Base-by-base conservation (phyloP, 2,113 vertebrate genomes). In the Ardeotis arabs region DNA sequence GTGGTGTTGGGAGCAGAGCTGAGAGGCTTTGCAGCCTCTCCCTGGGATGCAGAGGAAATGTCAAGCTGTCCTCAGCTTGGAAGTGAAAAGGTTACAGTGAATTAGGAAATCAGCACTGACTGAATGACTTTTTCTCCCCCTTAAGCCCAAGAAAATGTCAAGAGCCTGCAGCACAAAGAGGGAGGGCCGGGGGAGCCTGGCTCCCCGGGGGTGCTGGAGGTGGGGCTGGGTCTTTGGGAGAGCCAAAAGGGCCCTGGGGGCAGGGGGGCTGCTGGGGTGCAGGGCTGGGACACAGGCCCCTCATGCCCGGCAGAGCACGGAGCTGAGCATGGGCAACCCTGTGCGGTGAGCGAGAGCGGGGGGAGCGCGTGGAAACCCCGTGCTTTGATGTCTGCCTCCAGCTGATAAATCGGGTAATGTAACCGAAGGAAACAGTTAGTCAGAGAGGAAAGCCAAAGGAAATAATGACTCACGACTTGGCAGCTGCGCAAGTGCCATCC, bases 21-120 rank as follows among this genome's bases (percentile, higher is more conserved):
- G 78, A 73, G 76, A 72, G 35, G 82, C 59, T 88, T 49, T 60
- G 67, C 2, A 87, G 75, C 49, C 39, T 81, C 82, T 85, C 70
- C 49, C 79, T 50, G 88, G 75, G 88, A 76, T 24, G 50, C 85
- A 69, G 59, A 78, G 25, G 55, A 83, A 88, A 92, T 73, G 83
- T 86, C 68, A 62, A 53, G 67, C 86, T 80, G 90, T 95, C 94
- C 83, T 95, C 80, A 73, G 75, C 90, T 39, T 66, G 90, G 41
- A 73, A 92, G 72, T 41, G 83, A 37, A 90, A 86, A 97, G 89
- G 90, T 93, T 80, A 90, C 37, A 3, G 55, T 27, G 67, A 80
- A 33, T 60, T 55, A 83, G 86, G 79, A 86, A 86, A 77, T 66
- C 88, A 70, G 72, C 41, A 12, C 68, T 21, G 63, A 4, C 50